Evolutionary conservation across 2,797 vertebrate genomes (phyloP).

Genomic region (Buceros bicornis): DNA sequence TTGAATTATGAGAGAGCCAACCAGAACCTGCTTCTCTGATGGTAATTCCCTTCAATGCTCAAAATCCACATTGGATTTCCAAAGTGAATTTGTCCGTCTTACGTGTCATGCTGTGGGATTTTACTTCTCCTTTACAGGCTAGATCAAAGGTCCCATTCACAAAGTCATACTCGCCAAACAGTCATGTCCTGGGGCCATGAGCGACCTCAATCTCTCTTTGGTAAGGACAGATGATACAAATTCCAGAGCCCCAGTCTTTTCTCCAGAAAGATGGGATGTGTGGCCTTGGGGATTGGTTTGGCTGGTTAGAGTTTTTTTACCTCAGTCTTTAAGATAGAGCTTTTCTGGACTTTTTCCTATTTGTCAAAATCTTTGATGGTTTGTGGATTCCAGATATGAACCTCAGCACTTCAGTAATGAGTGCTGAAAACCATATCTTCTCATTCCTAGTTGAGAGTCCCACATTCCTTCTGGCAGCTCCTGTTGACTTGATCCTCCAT

Average conservation of each 20-base stretch:
- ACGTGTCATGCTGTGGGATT: not conserved
- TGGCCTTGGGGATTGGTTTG: not conserved
- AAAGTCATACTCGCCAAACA: not conserved
- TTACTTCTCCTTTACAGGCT: not conserved
- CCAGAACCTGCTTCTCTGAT: not conserved
- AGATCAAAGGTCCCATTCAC: not conserved
- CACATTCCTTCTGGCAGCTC: not conserved
- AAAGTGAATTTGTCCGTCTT: not conserved
- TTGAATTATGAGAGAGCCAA: not conserved
- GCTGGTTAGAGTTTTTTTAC: not conserved
- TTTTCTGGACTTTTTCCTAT: not conserved
- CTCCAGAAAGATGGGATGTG: not conserved
- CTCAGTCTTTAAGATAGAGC: not conserved
- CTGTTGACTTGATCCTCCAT: not conserved
- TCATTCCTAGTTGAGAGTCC: not conserved
- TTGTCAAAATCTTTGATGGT: not conserved
- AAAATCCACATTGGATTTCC: not conserved
- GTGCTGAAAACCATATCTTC: not conserved
- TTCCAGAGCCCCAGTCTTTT: not conserved
- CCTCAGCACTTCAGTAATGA: not conserved
- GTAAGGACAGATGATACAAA: not conserved
- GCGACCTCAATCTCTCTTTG: not conserved
- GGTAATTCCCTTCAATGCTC: not conserved
- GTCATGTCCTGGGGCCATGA: rapidly evolving
- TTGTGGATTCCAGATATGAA: not conserved